Evolutionary conservation across 2,797 vertebrate species (phyloP), one percentile per base, ranked within the genome.

Genomic region (Poeciliopsis paucimaculata): DNA sequence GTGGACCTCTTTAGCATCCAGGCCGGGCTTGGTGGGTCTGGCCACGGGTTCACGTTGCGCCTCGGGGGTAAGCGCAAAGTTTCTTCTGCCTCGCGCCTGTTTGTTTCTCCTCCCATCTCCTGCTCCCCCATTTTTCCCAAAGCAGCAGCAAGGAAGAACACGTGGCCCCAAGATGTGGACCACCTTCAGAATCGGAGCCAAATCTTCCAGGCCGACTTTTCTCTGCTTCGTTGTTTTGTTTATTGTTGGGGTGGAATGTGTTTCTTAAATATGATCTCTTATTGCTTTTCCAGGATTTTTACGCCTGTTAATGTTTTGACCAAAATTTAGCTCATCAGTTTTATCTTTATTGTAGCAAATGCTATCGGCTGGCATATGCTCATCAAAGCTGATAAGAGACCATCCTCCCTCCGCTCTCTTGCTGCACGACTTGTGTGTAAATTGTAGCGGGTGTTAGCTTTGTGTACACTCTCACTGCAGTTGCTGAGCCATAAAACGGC

Each of bases 401-500:
- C 23, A 75, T 74, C 74, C 43, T 78, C 75, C 74, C 76, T 53
- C 74, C 81, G 83, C 82, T 83, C 83, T 78, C 82, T 80, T 82
- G 80, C 81, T 92, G 89, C 91, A 86, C 90, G 89, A 91, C 86
- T 83, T 72, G 73, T 79, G 82, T 78, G 78, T 89, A 88, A 92
- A 94, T 93, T 87, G 75, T 77, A 86, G 82, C 78, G 89, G 87
- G 82, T 89, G 89, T 92, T 90, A 73, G 86, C 90, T 89, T 87
- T 92, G 90, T 93, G 89, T 93, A 90, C 90, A 89, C 94, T 93
- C 91, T 93, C 92, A 88, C 91, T 90, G 84, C 88, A 90, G 90
- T 95, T 94, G 91, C 92, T 77, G 74, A 86, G 95, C 93, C 93
- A 93, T 96, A 96, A 96, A 95, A 88, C 62, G 82, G 74, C 70